Evolutionary conservation across 2,888 invertebrate genomes (phyloP), one percentile per base, ranked within the genome.

Genomic region (Crematogaster levior): DNA sequence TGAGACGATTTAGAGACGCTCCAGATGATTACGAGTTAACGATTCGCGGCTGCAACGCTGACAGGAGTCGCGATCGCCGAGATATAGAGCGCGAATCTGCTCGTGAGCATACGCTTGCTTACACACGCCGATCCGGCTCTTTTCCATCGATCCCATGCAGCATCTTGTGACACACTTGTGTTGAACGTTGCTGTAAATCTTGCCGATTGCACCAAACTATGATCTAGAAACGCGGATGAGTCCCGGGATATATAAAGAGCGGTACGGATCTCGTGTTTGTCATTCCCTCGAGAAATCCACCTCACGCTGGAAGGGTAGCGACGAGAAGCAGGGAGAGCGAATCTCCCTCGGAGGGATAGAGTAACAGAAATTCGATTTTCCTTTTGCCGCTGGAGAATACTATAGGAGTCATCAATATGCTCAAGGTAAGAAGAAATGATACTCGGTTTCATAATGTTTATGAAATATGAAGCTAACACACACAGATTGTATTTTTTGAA

Each of bases 111-210:
- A 82, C 84, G 83, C 84, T 84, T 84, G 79, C 81, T 82, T 60
- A 27, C 3, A 63, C 43, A 21, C n/a, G n/a, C 51, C 83, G 83
- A 82, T 81, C 86, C 85, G 86, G 83, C 87, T 90, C 87, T 86
- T 84, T 87, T 85, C 81, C 84, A 81, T 75, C 75, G 63, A 75
- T 75, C 27, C 63, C 75, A n/a, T n/a, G 51, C 18, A 63, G 51
- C 63, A 75, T 75, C 75, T 63, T 92, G 92, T 93, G 93, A 92
- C 93, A 93, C 90, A 92, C 92, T 93, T 92, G 89, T 92, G 91
- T 87, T 91, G 91, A 93, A 92, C 91, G 91, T 92, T 91, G 92
- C 89, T 92, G 93, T 93, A 93, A 94, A 94, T 94, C 94, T 93
- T 91, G 84, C 88, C 91, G 90, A 89, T 92, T 94, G 92, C 92